phyloP scores from a whole-genome alignment of 2,113 vertebrate species.

The Gallinago media region DNA sequence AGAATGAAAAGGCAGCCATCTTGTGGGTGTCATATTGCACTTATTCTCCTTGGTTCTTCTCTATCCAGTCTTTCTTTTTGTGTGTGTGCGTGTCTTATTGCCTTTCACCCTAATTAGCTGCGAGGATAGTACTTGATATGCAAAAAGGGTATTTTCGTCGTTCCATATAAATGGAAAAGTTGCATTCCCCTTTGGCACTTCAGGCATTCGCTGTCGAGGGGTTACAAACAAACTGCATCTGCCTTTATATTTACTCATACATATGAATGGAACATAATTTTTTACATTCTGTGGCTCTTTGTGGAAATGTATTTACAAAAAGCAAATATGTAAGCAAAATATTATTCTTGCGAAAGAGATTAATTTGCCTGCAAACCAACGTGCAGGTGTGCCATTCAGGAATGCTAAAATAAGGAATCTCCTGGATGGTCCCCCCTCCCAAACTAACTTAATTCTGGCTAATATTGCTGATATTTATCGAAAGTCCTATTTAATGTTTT shows the following conservation, averaged over 20 bases:
- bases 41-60: conserved; percentile 26
- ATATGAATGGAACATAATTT: conserved; percentile 44
- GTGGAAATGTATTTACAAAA: conserved; percentile 44
- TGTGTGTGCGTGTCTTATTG: neutral
- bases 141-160: neutral
- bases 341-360: neutral
- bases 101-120: conserved; percentile 28
- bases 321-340: conserved; percentile 46
- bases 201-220: neutral
- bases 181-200: conserved; percentile 7
- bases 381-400: neutral
- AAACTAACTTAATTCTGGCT: neutral
- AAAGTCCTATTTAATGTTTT: neutral
- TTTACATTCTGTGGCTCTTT: neutral
- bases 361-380: conserved; percentile 37
- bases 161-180: conserved; percentile 2
- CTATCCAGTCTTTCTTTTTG: neutral
- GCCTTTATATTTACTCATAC: conserved; percentile 30
- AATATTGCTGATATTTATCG: neutral
- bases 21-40: conserved; percentile 47
- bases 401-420: neutral
- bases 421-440: neutral
- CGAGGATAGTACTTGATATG: neutral
- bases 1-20: conserved; percentile 72
- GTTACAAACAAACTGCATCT: conserved; percentile 1